Base-by-base conservation (phyloP, 1,140 invertebrate genomes). In the Asobara japonica region DNA sequence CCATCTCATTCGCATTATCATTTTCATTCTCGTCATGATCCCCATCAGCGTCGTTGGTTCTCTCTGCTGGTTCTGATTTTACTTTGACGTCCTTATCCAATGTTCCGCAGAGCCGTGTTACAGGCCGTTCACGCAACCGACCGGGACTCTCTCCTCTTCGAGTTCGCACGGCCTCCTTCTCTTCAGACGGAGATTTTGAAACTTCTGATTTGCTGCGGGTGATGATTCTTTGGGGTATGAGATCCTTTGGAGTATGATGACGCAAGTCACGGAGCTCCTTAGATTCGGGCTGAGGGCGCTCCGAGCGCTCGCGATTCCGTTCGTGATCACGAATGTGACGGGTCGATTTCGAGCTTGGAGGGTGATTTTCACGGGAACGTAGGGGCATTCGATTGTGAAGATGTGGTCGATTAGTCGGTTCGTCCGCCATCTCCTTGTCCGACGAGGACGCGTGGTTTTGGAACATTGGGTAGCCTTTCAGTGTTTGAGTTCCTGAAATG, bases 401-500 rank as follows among this genome's bases (percentile, higher is more conserved):
- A 74, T 85, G 75, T 25, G 82, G 80, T 64, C 83, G 77, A n/a
- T 83, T 79, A 25, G 83, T 67, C 20, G 82, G 81, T 64, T 86
- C 85, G 69, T 87, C 85, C 3, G 75, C 83, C 74, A 87, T 79
- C 60, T 88, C 86, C 69, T 88, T 88, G 41, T 87, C 86, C 1
- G 86, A 86, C 22, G 84, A 88, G n/a, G 84, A 86, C n/a, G 77
- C 82, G 73, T 84, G 80, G 72, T 84, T 82, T 68, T 85, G 85
- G 76, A 87, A 87, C 87, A 88, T 88, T 48, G 87, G 83, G 75
- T 89, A 89, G 33, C 87, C 86, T 74, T 87, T 86, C 22, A 89
- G 77, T 2, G 86, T 88, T 80, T 87, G 87, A 0, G 86, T 88
- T 62, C 86, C 86, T 87, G 22, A 27, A 77, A 65, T n/a, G n/a